Percentiles rank a stretch among this genome's conserved stretches.
phyloP scores from a whole-genome alignment of 2,888 invertebrate species.

The Erebia epiphron region DNA sequence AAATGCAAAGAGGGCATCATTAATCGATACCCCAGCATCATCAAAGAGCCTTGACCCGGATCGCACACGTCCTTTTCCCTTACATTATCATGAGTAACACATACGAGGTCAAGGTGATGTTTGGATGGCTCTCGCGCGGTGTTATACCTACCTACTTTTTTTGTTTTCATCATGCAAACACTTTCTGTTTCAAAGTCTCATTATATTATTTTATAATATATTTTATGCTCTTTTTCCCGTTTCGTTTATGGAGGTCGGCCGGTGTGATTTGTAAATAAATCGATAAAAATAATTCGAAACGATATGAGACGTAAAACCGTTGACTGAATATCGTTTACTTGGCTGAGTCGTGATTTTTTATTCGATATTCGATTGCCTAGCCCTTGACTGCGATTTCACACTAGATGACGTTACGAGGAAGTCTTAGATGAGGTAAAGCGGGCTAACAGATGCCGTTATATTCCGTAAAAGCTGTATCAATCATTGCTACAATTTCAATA shows the following conservation, averaged over 20 bases:
- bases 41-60: constrained; percentile 32
- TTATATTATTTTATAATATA: constrained; percentile 15
- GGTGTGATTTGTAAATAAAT: neutral
- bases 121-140: constrained; percentile 55
- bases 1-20: constrained; percentile 3
- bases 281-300: constrained; percentile 1
- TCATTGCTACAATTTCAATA: too few relatives aligned
- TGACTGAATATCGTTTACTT: constrained; percentile 2
- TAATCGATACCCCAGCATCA: constrained; percentile 26
- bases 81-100: constrained; percentile 48
- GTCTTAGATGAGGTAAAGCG: too few relatives aligned
- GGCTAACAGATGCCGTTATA: too few relatives aligned
- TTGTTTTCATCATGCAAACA: constrained; percentile 23
- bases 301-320: neutral
- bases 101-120: constrained; percentile 73
- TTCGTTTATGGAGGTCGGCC: constrained; percentile 2
- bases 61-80: constrained; percentile 57
- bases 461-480: too few relatives aligned
- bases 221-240: constrained; percentile 22
- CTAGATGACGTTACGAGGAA: too few relatives aligned
- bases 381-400: too few relatives aligned
- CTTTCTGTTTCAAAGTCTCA: constrained; percentile 42
- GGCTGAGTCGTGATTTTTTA: neutral
- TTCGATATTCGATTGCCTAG: too few relatives aligned
- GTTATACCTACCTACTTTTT: constrained; percentile 43